phyloP scores from a whole-genome alignment of 2,888 invertebrate species.

The Limenitis camilla region DNA sequence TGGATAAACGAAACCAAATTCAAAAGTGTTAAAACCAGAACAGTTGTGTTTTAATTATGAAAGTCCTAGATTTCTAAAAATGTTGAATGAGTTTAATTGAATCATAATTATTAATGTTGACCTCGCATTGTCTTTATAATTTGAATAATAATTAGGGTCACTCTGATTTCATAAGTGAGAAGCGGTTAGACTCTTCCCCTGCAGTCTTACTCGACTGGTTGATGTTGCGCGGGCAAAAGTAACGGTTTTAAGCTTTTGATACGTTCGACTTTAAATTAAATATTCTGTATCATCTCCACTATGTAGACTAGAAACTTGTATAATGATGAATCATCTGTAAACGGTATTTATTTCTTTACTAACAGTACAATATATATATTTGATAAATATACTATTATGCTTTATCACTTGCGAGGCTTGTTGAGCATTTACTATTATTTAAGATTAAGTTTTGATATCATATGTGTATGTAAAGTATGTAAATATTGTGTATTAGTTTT shows the following conservation, averaged over 20 bases:
- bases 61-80: neutral
- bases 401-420: conserved; percentile 59
- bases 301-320: neutral
- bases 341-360: neutral
- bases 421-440: conserved; percentile 64
- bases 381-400: conserved; percentile 44
- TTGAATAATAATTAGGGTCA: too few species aligned
- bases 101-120: conserved; percentile 26
- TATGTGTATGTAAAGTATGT: neutral
- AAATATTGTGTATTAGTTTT: conserved; percentile 8
- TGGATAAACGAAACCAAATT: conserved; percentile 8
- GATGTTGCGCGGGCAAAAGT: conserved; percentile 34
- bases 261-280: conserved; percentile 30
- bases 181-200: conserved; percentile 39
- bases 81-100: neutral
- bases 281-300: conserved; percentile 28
- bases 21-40: conserved; percentile 12
- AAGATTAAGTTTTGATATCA: conserved; percentile 32
- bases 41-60: neutral
- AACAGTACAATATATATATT: conserved; percentile 1
- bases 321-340: neutral
- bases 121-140: conserved; percentile 33
- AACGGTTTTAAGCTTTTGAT: conserved; percentile 66
- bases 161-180: conserved; percentile 33
- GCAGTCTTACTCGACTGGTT: conserved; percentile 25